phyloP scores from a whole-genome alignment of 2,113 vertebrate genomes.

The Uria lomvia region DNA sequence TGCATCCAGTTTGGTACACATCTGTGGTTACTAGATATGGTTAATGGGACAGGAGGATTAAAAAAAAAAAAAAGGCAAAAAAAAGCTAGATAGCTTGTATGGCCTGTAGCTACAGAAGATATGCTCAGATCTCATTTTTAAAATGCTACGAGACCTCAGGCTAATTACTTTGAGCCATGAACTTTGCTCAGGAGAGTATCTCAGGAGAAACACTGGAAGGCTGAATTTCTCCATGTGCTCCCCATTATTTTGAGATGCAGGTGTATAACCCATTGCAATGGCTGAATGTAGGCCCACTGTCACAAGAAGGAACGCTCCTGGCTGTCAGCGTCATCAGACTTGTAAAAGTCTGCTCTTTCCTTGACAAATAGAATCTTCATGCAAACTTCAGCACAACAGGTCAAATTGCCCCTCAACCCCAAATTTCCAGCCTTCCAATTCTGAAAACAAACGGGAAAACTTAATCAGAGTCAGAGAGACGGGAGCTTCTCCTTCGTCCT shows the following conservation, averaged over 20 bases:
- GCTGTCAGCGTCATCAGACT: background rate
- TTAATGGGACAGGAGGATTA: background rate
- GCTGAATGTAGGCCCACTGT: background rate
- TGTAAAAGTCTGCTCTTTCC: background rate
- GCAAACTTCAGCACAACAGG: background rate
- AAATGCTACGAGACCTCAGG: background rate
- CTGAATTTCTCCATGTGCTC: background rate
- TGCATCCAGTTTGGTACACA: background rate
- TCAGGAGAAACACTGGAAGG: background rate
- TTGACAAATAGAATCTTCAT: background rate
- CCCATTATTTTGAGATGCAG: background rate
- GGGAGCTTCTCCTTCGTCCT: background rate
- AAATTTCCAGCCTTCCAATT: background rate
- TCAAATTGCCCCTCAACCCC: background rate
- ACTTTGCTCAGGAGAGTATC: background rate
- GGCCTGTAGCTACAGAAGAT: fast-evolving
- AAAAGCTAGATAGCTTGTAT: background rate
- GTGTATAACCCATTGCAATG: background rate
- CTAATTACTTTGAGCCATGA: background rate
- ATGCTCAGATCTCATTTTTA: background rate
- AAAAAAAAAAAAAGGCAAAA: no score
- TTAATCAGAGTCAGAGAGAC: background rate
- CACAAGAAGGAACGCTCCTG: background rate
- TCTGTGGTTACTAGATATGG: background rate
- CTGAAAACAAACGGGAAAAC: background rate